phyloP scores from a whole-genome alignment of 2,113 vertebrate genomes.

The Psephotus haematonotus region DNA sequence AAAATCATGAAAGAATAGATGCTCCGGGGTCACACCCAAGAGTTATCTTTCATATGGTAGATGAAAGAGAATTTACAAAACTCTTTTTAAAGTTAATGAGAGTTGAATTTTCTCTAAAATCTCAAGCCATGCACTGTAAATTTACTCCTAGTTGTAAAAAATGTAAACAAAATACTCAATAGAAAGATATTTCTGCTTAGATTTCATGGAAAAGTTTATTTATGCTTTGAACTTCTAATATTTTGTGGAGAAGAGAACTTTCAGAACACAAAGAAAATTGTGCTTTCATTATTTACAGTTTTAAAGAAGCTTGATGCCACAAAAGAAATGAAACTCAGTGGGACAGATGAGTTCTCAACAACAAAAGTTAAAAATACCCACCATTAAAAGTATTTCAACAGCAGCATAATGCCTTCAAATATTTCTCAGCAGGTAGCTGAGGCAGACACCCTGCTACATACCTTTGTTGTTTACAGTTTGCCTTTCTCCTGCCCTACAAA shows the following conservation, averaged over 20 bases:
- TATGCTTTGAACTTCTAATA: neutral
- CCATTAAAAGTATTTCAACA: constrained; percentile 15
- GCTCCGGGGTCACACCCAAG: neutral
- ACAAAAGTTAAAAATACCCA: constrained; percentile 9
- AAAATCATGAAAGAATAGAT: neutral
- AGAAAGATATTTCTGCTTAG: neutral
- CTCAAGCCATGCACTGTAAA: neutral
- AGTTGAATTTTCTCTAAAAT: neutral
- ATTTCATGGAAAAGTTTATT: neutral
- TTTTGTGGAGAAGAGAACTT: neutral
- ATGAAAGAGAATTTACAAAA: neutral
- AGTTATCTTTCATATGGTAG: neutral
- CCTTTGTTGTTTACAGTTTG: neutral
- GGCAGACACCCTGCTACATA: neutral
- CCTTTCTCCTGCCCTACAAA: neutral
- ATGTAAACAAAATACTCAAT: neutral
- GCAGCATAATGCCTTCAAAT: neutral
- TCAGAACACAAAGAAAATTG: constrained; percentile 13
- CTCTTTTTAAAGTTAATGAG: neutral
- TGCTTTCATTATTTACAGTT: constrained; percentile 28
- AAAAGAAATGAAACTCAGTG: constrained; percentile 32
- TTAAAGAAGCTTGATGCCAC: neutral
- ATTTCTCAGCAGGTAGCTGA: neutral
- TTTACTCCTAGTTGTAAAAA: neutral
- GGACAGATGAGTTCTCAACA: neutral